phyloP scores from a whole-genome alignment of 2,888 invertebrate species.

The Trisateles emortualis region DNA sequence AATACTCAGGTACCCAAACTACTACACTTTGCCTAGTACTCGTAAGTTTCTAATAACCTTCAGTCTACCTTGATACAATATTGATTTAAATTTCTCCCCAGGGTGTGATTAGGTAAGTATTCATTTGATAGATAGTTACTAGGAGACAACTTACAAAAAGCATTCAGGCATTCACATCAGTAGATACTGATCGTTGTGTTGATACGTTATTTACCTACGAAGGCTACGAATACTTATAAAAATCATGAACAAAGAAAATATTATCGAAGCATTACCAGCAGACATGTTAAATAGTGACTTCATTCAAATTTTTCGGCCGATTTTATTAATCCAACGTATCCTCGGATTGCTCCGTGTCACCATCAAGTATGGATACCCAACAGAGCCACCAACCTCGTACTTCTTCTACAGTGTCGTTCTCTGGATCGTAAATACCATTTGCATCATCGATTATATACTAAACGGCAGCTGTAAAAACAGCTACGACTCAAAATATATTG shows the following conservation, averaged over 20 bases:
- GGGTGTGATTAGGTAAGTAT: too few species aligned
- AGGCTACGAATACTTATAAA: background rate
- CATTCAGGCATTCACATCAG: background rate
- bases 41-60: too few species aligned
- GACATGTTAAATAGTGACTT: constrained; percentile 70
- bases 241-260: constrained; percentile 24
- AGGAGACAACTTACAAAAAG: too few species aligned
- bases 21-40: too few species aligned
- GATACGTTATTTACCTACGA: too few species aligned
- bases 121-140: too few species aligned
- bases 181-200: background rate
- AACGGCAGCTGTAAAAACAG: constrained; percentile 49
- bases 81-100: too few species aligned
- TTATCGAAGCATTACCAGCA: constrained; percentile 55
- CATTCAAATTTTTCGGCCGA: constrained; percentile 56
- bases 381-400: constrained; percentile 53
- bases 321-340: constrained; percentile 53
- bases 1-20: too few species aligned
- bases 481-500: constrained; percentile 41
- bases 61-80: too few species aligned
- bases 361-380: constrained; percentile 62
- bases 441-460: constrained; percentile 39
- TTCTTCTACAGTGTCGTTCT: constrained; percentile 51
- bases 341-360: constrained; percentile 63
- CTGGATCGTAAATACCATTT: constrained; percentile 51